phyloP scores from a whole-genome alignment of 2,797 vertebrate species.

The Sebastes vulpes region DNA sequence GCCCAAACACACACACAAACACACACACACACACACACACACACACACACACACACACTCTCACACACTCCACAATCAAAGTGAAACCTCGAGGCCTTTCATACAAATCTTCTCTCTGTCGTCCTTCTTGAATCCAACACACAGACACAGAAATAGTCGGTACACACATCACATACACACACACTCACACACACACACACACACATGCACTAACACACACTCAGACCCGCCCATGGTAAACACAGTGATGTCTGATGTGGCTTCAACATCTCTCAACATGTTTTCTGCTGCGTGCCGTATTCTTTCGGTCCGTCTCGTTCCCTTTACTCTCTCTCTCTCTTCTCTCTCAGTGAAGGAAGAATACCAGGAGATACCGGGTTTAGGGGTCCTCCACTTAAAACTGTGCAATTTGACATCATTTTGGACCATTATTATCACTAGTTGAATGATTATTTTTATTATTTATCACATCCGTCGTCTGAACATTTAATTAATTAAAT shows the following conservation, averaged over 20 bases:
- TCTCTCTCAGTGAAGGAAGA: too few relatives aligned
- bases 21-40: too few relatives aligned
- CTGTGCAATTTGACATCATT: too few relatives aligned
- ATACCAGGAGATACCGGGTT: too few relatives aligned
- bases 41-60: too few relatives aligned
- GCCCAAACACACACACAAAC: constrained; percentile 4
- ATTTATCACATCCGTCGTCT: too few relatives aligned
- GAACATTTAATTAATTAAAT: too few relatives aligned
- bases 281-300: constrained; percentile 30
- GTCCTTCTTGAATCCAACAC: not conserved
- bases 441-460: too few relatives aligned
- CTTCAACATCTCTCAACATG: constrained; percentile 53
- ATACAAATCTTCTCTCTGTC: constrained; percentile 30
- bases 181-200: constrained; percentile 5
- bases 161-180: not conserved
- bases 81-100: constrained; percentile 25
- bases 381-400: too few relatives aligned
- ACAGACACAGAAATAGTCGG: too few relatives aligned
- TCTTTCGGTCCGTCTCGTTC: not conserved
- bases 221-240: constrained; percentile 60
- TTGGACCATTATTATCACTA: too few relatives aligned
- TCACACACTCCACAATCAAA: constrained; percentile 1
- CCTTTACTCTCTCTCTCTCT: not conserved
- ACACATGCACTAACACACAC: constrained; percentile 13
- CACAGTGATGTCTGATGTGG: constrained; percentile 59